Percentiles rank a stretch among this genome's conserved stretches.
phyloP scores from a whole-genome alignment of 2,888 invertebrate species.

The Selenia dentaria region DNA sequence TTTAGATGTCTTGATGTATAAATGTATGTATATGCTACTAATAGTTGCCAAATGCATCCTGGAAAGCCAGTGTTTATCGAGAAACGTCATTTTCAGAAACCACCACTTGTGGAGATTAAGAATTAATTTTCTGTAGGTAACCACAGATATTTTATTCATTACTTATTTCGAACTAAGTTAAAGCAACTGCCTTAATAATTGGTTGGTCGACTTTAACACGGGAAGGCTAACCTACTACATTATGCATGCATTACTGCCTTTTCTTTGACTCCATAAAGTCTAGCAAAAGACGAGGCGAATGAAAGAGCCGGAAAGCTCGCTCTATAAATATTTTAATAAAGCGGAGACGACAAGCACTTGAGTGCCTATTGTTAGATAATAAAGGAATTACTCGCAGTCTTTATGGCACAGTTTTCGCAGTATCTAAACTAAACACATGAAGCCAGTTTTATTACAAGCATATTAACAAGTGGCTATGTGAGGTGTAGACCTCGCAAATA shows the following conservation, averaged over 20 bases:
- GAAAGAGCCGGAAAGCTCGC: slow-evolving; percentile 38
- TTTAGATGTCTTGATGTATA: no score
- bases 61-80: no score
- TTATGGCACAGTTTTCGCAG: slow-evolving; percentile 15
- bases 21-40: no score
- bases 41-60: no score
- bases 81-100: no score
- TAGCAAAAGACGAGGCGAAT: slow-evolving; percentile 35
- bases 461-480: no score
- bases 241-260: slow-evolving; percentile 34
- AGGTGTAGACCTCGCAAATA: no score
- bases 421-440: neutral
- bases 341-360: slow-evolving; percentile 33
- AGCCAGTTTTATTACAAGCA: neutral
- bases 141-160: no score
- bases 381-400: slow-evolving; percentile 38
- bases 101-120: no score
- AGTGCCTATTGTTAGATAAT: slow-evolving; percentile 41
- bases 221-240: slow-evolving; percentile 25
- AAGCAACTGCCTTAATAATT: slow-evolving; percentile 8
- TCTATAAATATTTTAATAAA: slow-evolving; percentile 45
- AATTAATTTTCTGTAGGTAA: no score
- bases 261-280: slow-evolving; percentile 34
- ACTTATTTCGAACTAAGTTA: neutral
- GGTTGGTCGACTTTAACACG: slow-evolving; percentile 12